Percentiles rank a stretch among this genome's conserved stretches.
Conservation (phyloP, 2,888 invertebrate species). For the Camponotus fellah region DNA sequence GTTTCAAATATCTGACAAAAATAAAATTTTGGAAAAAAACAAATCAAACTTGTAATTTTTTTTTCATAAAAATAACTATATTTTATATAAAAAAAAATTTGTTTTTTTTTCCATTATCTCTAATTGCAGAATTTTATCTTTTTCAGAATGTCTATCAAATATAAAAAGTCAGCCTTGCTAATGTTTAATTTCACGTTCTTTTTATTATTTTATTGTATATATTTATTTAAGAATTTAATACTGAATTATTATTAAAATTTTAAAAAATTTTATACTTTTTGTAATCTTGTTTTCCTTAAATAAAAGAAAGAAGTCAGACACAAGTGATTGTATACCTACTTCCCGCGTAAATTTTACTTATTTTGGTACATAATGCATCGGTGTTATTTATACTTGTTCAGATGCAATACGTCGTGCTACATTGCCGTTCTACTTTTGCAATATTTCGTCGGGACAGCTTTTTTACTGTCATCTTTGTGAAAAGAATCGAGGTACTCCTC, state of each 20-base stretch:
- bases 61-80: no score
- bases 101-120: no score
- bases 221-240: background rate
- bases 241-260: background rate
- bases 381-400: conserved; percentile 21
- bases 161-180: background rate
- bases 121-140: background rate
- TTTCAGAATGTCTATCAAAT: background rate
- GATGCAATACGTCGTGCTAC: conserved; percentile 4
- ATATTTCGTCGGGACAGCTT: conserved; percentile 27
- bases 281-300: background rate
- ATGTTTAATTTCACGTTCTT: background rate
- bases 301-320: background rate
- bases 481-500: conserved; percentile 21
- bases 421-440: conserved; percentile 15
- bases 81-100: no score
- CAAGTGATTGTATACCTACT: background rate
- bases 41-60: no score
- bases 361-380: background rate
- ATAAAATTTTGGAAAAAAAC: no score
- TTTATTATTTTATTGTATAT: background rate
- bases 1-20: no score
- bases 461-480: conserved; percentile 36
- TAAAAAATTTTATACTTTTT: background rate
- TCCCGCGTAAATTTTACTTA: background rate